Conservation (phyloP, 2,113 vertebrate species). For the Amblyornis subalaris region DNA sequence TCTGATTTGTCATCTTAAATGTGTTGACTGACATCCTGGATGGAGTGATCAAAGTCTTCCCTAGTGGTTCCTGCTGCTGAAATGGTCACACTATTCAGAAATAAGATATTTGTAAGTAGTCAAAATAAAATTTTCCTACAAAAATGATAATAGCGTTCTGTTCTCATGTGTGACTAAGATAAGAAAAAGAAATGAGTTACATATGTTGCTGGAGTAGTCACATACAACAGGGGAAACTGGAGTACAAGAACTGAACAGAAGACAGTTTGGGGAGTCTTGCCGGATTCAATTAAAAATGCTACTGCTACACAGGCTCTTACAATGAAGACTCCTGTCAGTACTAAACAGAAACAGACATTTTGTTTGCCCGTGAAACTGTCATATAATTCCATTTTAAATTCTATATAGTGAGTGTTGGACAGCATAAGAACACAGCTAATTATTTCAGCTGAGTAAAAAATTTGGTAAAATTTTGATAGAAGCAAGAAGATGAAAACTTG, state of each 20-base stretch:
- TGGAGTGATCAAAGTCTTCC: neutral
- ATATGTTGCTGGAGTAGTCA: fast-evolving
- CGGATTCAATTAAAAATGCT: neutral
- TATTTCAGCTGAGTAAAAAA: neutral
- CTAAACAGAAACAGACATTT: neutral
- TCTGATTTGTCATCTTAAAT: neutral
- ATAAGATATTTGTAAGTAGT: neutral
- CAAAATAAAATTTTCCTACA: neutral
- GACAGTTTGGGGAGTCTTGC: neutral
- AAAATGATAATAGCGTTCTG: neutral
- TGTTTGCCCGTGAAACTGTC: neutral
- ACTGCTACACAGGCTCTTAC: neutral
- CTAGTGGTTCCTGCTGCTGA: neutral
- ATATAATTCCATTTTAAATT: neutral
- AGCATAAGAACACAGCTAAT: neutral
- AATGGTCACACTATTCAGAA: neutral
- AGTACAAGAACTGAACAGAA: neutral
- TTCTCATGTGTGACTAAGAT: neutral
- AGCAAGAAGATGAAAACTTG: neutral
- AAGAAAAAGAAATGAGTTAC: neutral
- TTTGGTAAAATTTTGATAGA: neutral
- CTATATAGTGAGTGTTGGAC: neutral
- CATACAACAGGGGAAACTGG: fast-evolving
- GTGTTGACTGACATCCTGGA: neutral
- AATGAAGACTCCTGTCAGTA: neutral